Evolutionary conservation across 1,140 invertebrate species (phyloP).

Genomic region (Aphelinus certus): DNA sequence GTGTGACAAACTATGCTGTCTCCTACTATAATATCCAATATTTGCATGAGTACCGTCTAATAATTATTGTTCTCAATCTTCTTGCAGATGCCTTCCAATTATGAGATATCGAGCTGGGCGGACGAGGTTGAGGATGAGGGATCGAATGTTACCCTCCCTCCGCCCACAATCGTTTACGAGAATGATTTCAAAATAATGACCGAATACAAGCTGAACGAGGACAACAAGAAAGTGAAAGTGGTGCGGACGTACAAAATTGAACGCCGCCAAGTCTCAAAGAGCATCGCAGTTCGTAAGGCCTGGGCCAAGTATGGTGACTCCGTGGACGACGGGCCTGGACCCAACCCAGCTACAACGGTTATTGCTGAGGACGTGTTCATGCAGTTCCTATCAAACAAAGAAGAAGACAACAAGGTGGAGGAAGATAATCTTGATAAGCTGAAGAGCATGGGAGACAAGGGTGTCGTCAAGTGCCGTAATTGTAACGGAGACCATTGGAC

Average conservation of each 20-base stretch:
- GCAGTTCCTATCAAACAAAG: slow-evolving; percentile 88
- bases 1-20: too few species aligned
- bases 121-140: slow-evolving; percentile 91
- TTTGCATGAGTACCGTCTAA: too few species aligned
- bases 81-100: slow-evolving; percentile 71
- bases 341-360: slow-evolving; percentile 95
- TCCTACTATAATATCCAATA: too few species aligned
- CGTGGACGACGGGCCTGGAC: slow-evolving; percentile 89
- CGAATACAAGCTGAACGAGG: slow-evolving; percentile 91
- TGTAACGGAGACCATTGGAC: slow-evolving; percentile 98
- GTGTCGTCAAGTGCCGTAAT: slow-evolving; percentile 91
- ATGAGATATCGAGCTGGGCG: slow-evolving; percentile 88
- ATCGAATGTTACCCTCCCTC: slow-evolving; percentile 73
- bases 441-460: slow-evolving; percentile 75
- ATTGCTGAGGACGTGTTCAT: slow-evolving; percentile 96
- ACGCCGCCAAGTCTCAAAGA: slow-evolving; percentile 89
- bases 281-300: slow-evolving; percentile 89
- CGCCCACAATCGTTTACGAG: slow-evolving; percentile 82
- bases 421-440: slow-evolving; percentile 86
- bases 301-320: slow-evolving; percentile 96
- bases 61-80: too few species aligned
- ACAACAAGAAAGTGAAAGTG: slow-evolving; percentile 88
- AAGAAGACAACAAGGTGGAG: slow-evolving; percentile 85
- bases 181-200: slow-evolving; percentile 92
- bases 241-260: slow-evolving; percentile 92